These are phyloP conservation scores for Drosophila bifasciata DNA, from an alignment of 1,140 invertebrate genomes.

Conservation along the genomic window DNA sequence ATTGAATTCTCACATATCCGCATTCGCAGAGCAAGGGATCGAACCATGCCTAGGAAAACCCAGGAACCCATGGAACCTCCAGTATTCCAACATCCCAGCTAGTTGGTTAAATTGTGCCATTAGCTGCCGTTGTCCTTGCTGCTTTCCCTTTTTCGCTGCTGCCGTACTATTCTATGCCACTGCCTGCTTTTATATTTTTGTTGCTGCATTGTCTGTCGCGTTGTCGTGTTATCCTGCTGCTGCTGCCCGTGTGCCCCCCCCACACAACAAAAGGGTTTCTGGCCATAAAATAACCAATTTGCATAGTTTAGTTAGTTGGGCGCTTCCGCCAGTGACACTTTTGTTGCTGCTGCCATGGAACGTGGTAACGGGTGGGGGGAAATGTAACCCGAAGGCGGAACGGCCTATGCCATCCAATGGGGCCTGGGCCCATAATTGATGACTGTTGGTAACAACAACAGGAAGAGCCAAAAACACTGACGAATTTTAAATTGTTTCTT, in stretches of 20 bases:
- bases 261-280: slow-evolving; percentile 60
- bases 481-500: slow-evolving; percentile 68
- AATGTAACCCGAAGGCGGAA: slow-evolving; percentile 29
- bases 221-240: slow-evolving; percentile 59
- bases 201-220: slow-evolving; percentile 49
- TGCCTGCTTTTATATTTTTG: slow-evolving; percentile 26
- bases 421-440: slow-evolving; percentile 70
- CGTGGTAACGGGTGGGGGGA: not conserved
- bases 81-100: slow-evolving; percentile 55
- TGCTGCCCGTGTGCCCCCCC: slow-evolving; percentile 13
- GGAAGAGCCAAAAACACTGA: slow-evolving; percentile 43
- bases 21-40: slow-evolving; percentile 34
- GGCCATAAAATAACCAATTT: slow-evolving; percentile 81
- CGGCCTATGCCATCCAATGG: slow-evolving; percentile 26
- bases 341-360: slow-evolving; percentile 22
- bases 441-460: slow-evolving; percentile 69
- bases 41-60: slow-evolving; percentile 2
- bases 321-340: slow-evolving; percentile 74
- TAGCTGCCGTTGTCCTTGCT: slow-evolving; percentile 68
- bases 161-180: slow-evolving; percentile 29
- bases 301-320: slow-evolving; percentile 82
- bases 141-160: slow-evolving; percentile 34
- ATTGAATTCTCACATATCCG: slow-evolving; percentile 82
- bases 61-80: slow-evolving; percentile 7
- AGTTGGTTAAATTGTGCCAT: slow-evolving; percentile 80